These are phyloP conservation scores for Echinops telfairi DNA, from an alignment of 2,113 vertebrate species.

Conservation along the genomic window DNA sequence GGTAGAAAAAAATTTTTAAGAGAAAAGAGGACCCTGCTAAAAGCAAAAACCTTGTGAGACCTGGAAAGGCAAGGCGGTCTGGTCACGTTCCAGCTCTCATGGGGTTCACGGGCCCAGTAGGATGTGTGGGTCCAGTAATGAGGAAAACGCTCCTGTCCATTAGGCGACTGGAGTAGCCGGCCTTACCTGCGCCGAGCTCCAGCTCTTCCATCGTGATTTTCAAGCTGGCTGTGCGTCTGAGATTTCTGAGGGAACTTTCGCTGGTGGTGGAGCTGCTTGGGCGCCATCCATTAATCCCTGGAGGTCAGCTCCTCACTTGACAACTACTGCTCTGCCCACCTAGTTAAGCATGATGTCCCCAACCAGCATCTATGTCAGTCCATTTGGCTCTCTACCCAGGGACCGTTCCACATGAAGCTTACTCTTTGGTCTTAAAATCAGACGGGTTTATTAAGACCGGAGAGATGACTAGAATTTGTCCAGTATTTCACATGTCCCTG, in stretches of 20 bases:
- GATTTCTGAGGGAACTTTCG: background rate
- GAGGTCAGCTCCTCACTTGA: background rate
- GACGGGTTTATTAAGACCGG: background rate
- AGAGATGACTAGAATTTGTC: background rate
- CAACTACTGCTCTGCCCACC: background rate
- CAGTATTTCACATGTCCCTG: background rate
- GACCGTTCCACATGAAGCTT: background rate
- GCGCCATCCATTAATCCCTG: background rate
- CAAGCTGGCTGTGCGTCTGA: background rate
- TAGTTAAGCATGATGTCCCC: background rate
- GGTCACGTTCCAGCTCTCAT: no score
- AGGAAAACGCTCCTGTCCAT: no score
- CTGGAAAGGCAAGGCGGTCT: no score
- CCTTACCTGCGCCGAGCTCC: background rate
- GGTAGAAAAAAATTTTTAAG: no score
- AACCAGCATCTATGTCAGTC: background rate
- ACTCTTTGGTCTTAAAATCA: constrained; percentile 25
- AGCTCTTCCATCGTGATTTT: background rate
- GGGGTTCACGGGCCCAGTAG: no score
- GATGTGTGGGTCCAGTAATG: no score
- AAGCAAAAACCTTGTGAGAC: no score
- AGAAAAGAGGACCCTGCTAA: no score
- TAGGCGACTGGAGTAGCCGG: no score
- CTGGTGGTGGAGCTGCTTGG: no score
- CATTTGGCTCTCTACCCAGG: background rate